Percentiles rank a stretch among this genome's conserved stretches.
Evolutionary conservation across 2,888 invertebrate genomes (phyloP).

Genomic region (Dicyrtoma fusca): DNA sequence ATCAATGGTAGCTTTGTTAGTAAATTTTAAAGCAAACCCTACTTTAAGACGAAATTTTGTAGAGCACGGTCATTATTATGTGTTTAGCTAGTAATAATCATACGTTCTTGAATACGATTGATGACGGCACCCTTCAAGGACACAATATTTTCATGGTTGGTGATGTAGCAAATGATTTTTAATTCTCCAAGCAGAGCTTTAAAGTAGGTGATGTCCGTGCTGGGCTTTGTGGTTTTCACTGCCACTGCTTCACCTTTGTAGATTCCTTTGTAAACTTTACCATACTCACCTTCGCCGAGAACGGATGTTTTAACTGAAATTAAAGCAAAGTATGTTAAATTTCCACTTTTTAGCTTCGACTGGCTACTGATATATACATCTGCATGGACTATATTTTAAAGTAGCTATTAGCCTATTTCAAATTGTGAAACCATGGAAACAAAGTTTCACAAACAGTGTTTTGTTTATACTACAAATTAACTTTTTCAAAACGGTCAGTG

Average conservation of each 20-base stretch:
- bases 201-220: background rate
- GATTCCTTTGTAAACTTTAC: background rate
- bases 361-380: too few species aligned
- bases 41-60: too few species aligned
- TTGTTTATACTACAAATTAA: too few species aligned
- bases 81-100: background rate
- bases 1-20: background rate
- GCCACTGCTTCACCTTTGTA: conserved; percentile 1
- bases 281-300: background rate
- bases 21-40: background rate
- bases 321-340: too few species aligned
- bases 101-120: background rate
- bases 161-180: background rate
- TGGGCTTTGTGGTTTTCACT: background rate
- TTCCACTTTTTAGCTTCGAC: too few species aligned
- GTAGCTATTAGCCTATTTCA: too few species aligned
- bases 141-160: background rate
- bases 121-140: background rate
- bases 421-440: too few species aligned
- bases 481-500: too few species aligned
- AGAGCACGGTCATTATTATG: background rate
- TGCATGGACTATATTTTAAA: too few species aligned
- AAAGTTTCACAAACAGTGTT: too few species aligned
- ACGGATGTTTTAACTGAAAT: conserved; percentile 5
- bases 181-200: background rate